Evolutionary conservation across 2,113 vertebrate species (phyloP).

Genomic region (Scytalopus superciliaris): DNA sequence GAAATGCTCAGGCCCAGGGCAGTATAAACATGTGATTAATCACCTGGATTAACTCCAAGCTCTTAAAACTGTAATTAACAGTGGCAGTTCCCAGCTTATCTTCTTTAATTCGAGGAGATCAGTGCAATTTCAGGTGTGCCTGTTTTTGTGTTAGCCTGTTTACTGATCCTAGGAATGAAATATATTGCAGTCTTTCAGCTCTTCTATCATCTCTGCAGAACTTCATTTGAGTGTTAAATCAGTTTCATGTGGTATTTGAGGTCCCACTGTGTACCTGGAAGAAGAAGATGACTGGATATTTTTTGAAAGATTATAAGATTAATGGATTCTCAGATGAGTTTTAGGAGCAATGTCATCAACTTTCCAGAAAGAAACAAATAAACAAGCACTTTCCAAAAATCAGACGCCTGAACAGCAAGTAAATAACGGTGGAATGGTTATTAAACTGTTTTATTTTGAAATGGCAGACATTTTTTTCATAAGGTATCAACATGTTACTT

Average conservation of each 20-base stretch:
- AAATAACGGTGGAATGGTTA: not conserved
- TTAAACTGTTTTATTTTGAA: not conserved
- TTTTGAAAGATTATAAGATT: not conserved
- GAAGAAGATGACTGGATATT: not conserved
- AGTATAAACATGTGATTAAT: not conserved
- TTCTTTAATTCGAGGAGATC: not conserved
- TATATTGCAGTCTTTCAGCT: not conserved
- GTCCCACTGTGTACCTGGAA: not conserved
- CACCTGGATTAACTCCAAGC: not conserved
- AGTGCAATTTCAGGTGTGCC: not conserved
- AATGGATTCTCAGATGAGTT: not conserved
- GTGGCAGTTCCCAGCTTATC: not conserved
- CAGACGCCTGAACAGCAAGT: not conserved
- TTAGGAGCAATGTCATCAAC: not conserved
- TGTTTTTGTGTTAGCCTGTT: not conserved
- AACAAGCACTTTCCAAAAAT: not conserved
- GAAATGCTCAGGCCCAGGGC: not conserved
- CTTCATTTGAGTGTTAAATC: not conserved
- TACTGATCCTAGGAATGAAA: not conserved
- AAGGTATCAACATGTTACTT: not conserved
- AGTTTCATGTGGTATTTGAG: not conserved
- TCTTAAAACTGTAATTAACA: not conserved
- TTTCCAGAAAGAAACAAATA: not conserved
- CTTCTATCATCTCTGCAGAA: not conserved
- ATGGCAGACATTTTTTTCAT: not conserved